Base-by-base conservation (phyloP, 2,888 invertebrate genomes). In the Hetaerina titia region DNA sequence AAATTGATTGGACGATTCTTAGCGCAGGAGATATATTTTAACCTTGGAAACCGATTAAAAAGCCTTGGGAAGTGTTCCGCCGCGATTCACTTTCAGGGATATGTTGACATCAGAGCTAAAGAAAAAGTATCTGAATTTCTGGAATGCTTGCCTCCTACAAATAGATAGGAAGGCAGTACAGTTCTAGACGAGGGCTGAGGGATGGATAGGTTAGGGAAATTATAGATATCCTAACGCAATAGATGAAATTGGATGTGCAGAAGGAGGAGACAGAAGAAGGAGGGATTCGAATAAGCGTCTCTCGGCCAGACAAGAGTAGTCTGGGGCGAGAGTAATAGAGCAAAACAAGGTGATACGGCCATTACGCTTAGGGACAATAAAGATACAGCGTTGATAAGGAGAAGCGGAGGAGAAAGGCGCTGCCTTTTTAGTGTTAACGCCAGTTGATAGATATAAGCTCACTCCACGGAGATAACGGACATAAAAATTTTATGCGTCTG, bases 341-440 rank as follows among this genome's bases (percentile, higher is more conserved):
- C 90, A 90, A 90, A 90, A 90, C 90, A 90, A 90, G 90, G 90
- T 90, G 90, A 90, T 90, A 90, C 90, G 90, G 45, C 90, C 90
- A 90, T 90, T 90, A 64, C 90, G 90, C 64, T 45, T 45, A n/a
- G 90, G 90, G 90, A 90, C 64, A 90, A 90, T 90, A 90, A 90
- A 90, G 90, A 90, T 90, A 90, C 90, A 90, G 64, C 64, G 90
- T 45, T 69, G 69, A 90, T 90, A 90, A 90, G 90, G 64, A 22
- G 63, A 64, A 64, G 22, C 63, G 64, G 90, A 63, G 90, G 64
- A 63, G 64, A 90, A 90, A 90, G 64, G 63, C 90, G 90, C 90
- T 90, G 90, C 90, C 90, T 90, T 90, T 90, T 90, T 90, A 90
- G 90, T 90, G 90, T 90, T 90, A 90, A 90, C 90, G 63, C 90